Percentiles rank a stretch among this genome's conserved stretches.
Conservation (phyloP, 2,113 vertebrate genomes). For the Ailurus styani region DNA sequence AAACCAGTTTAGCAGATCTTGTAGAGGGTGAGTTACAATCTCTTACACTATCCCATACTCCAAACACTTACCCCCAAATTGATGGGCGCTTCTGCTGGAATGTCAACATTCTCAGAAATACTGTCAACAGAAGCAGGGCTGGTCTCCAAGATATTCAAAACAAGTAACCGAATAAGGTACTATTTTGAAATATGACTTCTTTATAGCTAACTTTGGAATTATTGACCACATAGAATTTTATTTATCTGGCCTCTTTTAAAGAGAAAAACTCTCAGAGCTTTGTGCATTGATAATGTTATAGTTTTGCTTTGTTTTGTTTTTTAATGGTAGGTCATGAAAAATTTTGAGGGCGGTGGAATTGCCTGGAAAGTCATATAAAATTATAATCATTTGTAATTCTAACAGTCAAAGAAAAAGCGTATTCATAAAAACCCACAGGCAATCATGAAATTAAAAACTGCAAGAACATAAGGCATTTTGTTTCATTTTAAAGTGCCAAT, state of each 20-base stretch:
- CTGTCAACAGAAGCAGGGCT: slow-evolving; percentile 48
- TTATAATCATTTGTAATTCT: slow-evolving; percentile 44
- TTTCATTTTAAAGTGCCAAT: not conserved
- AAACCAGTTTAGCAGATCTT: slow-evolving; percentile 64
- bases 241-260: slow-evolving; percentile 30
- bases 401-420: not conserved
- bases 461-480: not conserved
- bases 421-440: not conserved
- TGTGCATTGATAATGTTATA: not conserved
- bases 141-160: slow-evolving; percentile 20
- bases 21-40: not conserved
- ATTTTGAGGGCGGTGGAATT: not conserved
- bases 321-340: slow-evolving; percentile 30
- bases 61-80: slow-evolving; percentile 44
- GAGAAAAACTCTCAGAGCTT: not conserved
- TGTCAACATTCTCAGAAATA: slow-evolving; percentile 55
- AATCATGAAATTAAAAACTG: slow-evolving; percentile 19
- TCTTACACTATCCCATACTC: not conserved
- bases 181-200: slow-evolving; percentile 44
- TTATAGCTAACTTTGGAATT: not conserved
- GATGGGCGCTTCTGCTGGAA: slow-evolving; percentile 20
- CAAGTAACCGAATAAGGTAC: slow-evolving; percentile 40
- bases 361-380: slow-evolving; percentile 32
- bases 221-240: not conserved
- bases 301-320: not conserved